Evolutionary conservation across 2,888 invertebrate genomes (phyloP).

Genomic region (Papilio demoleus): DNA sequence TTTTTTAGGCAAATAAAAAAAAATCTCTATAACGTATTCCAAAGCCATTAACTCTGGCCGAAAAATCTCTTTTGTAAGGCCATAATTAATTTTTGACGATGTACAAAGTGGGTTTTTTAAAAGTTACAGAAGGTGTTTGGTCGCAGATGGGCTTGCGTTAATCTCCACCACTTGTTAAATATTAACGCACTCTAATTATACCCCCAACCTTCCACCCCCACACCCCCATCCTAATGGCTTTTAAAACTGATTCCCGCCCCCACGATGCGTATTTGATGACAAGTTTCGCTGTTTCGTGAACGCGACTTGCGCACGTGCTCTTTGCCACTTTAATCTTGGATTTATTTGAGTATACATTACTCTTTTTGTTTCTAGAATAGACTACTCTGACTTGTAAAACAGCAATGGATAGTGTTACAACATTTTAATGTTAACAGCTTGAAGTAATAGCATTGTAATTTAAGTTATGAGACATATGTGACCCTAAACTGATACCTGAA

Average conservation of each 20-base stretch:
- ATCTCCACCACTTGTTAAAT: slow-evolving; percentile 82
- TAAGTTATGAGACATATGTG: slow-evolving; percentile 54
- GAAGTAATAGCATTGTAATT: slow-evolving; percentile 42
- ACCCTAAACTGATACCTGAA: background rate
- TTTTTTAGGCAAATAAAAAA: no score
- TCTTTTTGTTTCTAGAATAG: slow-evolving; percentile 34
- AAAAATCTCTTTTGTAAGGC: slow-evolving; percentile 45
- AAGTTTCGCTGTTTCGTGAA: slow-evolving; percentile 70
- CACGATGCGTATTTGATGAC: slow-evolving; percentile 83
- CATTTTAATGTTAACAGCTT: slow-evolving; percentile 22
- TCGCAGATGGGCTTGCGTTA: slow-evolving; percentile 76
- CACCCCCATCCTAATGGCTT: slow-evolving; percentile 78
- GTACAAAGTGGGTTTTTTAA: slow-evolving; percentile 74
- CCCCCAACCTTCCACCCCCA: slow-evolving; percentile 58
- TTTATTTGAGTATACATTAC: slow-evolving; percentile 42
- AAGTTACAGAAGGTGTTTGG: slow-evolving; percentile 71
- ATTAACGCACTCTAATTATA: slow-evolving; percentile 83
- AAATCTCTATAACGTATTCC: slow-evolving; percentile 53
- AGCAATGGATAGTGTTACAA: slow-evolving; percentile 45
- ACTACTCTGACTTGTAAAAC: slow-evolving; percentile 40
- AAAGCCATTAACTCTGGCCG: slow-evolving; percentile 61
- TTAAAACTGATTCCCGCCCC: slow-evolving; percentile 83
- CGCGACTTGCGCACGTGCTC: slow-evolving; percentile 51
- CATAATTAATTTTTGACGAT: slow-evolving; percentile 77
- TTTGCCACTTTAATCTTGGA: slow-evolving; percentile 51